Evolutionary conservation across 2,888 invertebrate species (phyloP).

Genomic region (Archips crataeganus): DNA sequence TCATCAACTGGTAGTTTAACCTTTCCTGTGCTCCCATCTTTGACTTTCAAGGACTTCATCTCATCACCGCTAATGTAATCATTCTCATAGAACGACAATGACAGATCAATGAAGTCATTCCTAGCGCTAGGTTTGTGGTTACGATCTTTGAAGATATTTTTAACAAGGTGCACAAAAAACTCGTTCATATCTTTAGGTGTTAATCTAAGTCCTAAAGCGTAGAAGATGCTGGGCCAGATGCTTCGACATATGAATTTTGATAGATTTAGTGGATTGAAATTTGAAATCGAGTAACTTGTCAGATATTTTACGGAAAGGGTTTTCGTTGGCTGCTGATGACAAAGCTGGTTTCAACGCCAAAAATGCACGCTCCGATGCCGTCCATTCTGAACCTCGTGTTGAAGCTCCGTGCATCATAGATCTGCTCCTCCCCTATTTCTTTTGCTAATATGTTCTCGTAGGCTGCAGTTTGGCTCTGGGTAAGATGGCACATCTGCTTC

Average conservation of each 20-base stretch:
- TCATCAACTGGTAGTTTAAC: slow-evolving; percentile 61
- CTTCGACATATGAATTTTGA: slow-evolving; percentile 5
- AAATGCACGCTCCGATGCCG: slow-evolving; percentile 40
- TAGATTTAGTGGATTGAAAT: background rate
- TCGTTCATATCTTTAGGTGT: slow-evolving; percentile 9
- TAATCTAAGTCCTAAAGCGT: slow-evolving; percentile 18
- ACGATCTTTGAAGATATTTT: slow-evolving; percentile 32
- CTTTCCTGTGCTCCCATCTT: slow-evolving; percentile 46
- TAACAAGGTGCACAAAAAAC: slow-evolving; percentile 30
- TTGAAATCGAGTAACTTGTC: slow-evolving; percentile 10
- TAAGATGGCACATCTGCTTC: slow-evolving; percentile 51
- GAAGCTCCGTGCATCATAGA: slow-evolving; percentile 39
- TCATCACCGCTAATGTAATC: slow-evolving; percentile 46
- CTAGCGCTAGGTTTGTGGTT: slow-evolving; percentile 38
- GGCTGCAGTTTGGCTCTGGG: slow-evolving; percentile 45
- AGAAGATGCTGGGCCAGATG: slow-evolving; percentile 41
- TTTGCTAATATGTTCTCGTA: slow-evolving; percentile 45
- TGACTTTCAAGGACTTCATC: slow-evolving; percentile 41
- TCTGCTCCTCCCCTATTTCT: slow-evolving; percentile 25
- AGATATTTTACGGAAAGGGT: background rate
- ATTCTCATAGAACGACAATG: slow-evolving; percentile 42
- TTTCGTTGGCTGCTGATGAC: slow-evolving; percentile 23
- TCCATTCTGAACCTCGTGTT: slow-evolving; percentile 43
- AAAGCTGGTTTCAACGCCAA: slow-evolving; percentile 41
- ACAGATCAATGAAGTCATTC: slow-evolving; percentile 48